These are phyloP conservation scores for Allophyes oxyacanthae DNA, from an alignment of 2,888 invertebrate genomes.

Conservation along the genomic window DNA sequence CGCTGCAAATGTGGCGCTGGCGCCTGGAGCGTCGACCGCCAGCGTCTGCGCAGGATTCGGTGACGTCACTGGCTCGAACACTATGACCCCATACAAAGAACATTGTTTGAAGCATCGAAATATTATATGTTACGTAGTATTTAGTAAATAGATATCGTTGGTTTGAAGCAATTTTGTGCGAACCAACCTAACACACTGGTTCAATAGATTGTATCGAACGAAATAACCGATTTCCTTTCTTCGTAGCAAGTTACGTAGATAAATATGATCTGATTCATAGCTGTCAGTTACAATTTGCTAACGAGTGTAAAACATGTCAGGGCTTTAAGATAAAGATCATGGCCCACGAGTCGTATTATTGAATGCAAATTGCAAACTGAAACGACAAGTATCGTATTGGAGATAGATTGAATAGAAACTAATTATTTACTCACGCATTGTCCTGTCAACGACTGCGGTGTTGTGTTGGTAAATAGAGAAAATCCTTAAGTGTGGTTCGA, in stretches of 20 bases:
- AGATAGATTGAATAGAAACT: conserved; percentile 74
- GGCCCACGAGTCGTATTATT: conserved; percentile 73
- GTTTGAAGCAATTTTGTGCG: conserved; percentile 52
- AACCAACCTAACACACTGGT: conserved; percentile 15
- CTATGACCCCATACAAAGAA: conserved; percentile 61
- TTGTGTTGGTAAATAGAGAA: conserved; percentile 65
- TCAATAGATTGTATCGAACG: conserved; percentile 8
- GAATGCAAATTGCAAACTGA: conserved; percentile 80
- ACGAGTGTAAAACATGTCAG: conserved; percentile 81
- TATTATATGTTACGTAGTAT: too few relatives aligned
- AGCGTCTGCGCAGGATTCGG: conserved; percentile 72
- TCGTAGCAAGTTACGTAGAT: conserved; percentile 51
- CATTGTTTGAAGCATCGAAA: conserved; percentile 49
- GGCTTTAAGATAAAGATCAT: conserved; percentile 80
- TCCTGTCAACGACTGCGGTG: conserved; percentile 70
- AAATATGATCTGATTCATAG: conserved; percentile 75
- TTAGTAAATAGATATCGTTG: too few relatives aligned
- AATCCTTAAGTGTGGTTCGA: conserved; percentile 57
- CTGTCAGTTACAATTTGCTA: conserved; percentile 85
- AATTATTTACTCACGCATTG: conserved; percentile 81
- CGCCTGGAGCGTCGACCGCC: conserved; percentile 73
- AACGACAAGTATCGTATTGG: conserved; percentile 64
- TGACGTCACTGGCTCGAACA: conserved; percentile 74
- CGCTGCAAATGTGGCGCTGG: conserved; percentile 85
- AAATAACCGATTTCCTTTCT: conserved; percentile 57